Evolutionary conservation across 2,888 invertebrate genomes (phyloP).

Genomic region (Amaurobius ferox): DNA sequence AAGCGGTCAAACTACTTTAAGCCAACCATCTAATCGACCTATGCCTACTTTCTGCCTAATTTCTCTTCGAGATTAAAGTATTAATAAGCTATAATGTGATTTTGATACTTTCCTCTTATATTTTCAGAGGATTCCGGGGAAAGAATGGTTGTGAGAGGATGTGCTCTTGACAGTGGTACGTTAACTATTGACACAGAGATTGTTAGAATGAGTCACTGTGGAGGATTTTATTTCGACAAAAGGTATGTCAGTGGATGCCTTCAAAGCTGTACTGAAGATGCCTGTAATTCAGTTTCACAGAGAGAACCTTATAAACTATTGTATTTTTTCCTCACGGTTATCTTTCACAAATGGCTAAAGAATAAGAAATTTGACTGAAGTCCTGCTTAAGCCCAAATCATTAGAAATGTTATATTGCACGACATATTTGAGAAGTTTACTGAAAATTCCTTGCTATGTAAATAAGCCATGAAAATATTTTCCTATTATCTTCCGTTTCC

Average conservation of each 20-base stretch:
- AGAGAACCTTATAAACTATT: not conserved
- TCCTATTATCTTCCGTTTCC: not conserved
- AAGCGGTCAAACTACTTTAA: no score
- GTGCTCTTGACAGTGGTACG: constrained; percentile 80
- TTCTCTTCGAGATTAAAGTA: no score
- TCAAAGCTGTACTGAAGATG: constrained; percentile 77
- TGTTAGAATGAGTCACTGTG: constrained; percentile 80
- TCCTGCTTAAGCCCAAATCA: no score
- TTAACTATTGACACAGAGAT: constrained; percentile 80
- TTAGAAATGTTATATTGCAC: no score
- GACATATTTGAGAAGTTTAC: no score
- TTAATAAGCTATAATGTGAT: no score
- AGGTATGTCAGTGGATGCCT: constrained; percentile 77
- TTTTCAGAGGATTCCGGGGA: constrained; percentile 76
- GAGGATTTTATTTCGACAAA: constrained; percentile 79
- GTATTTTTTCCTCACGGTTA: not conserved
- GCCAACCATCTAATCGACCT: no score
- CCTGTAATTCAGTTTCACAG: constrained; percentile 75
- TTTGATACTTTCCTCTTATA: no score
- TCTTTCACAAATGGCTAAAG: not conserved
- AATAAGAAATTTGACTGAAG: no score
- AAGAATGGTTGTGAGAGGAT: constrained; percentile 79
- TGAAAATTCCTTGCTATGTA: not conserved
- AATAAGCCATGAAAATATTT: not conserved
- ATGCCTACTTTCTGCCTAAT: no score